These are phyloP conservation scores for Cephalopterus ornatus DNA, from an alignment of 2,113 vertebrate species.

Conservation along the genomic window DNA sequence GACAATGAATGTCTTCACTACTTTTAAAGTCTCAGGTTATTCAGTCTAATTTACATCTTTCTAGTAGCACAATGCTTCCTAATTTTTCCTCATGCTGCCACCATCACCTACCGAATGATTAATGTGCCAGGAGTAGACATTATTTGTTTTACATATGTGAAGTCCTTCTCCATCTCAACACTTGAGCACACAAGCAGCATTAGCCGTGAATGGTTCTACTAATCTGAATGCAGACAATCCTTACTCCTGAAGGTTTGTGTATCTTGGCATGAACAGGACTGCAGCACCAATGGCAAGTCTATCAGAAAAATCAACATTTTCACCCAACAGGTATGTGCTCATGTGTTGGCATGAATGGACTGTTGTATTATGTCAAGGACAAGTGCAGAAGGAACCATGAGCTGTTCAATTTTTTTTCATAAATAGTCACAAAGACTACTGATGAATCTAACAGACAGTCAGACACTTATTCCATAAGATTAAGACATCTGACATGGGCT, in stretches of 20 bases:
- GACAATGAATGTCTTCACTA: background rate
- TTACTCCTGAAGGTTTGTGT: background rate
- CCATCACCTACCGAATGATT: background rate
- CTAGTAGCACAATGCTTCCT: background rate
- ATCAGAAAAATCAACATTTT: background rate
- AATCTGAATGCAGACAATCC: background rate
- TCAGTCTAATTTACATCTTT: background rate
- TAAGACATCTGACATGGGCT: background rate
- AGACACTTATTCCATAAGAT: background rate
- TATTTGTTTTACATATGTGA: background rate
- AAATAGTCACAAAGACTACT: background rate
- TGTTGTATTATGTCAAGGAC: background rate
- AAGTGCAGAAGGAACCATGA: background rate
- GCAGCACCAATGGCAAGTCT: background rate
- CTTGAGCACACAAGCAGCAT: background rate
- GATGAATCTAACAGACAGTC: background rate
- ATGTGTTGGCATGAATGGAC: background rate
- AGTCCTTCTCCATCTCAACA: background rate
- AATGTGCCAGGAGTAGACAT: background rate
- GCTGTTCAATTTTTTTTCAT: background rate
- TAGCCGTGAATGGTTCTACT: fast-evolving
- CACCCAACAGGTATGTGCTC: background rate
- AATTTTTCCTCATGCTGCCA: background rate
- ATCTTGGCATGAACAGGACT: background rate
- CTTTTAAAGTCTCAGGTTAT: background rate